Evolutionary conservation across 2,888 invertebrate genomes (phyloP), one percentile per base, ranked within the genome.

Genomic region (Ichneumoninae sp.): DNA sequence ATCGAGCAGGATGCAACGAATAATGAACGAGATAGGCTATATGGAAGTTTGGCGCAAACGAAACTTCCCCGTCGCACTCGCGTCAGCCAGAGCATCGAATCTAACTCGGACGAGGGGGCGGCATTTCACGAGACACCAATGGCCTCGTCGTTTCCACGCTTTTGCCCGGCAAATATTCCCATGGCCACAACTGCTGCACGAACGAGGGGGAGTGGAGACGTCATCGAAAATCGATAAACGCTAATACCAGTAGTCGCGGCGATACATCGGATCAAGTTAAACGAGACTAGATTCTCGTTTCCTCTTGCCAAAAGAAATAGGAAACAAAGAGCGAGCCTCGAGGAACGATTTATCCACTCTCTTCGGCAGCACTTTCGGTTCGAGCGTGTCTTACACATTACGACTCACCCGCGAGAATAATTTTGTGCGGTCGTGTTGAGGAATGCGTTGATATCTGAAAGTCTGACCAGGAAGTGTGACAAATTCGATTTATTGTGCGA

Each of bases 211-310:
- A 33, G 57, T 8, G 30, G 40, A 54, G 76, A 57, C 76, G 60
- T 60, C 72, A 82, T 82, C 72, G 79, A 79, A 72, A 82, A 82
- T 82, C 82, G 72, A 79, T 82, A 74, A 79, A 74, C 72, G 8
- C 52, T 68, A 57, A 60, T 60, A 47, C 77, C 19, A 13, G 26
- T 36, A 30, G n/a, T 44, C 30, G 5, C 33, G 50, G 13, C 57
- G 57, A 13, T 57, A 50, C 47, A 50, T 5, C 33, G 33, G 7
- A 33, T 47, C 50, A n/a, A 8, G 47, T 33, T 47, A 69, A 69
- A 26, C 44, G 26, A 30, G 47, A 26, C 68, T 19, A 10, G 50
- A 22, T 8, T 19, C 22, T 4, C 26, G 30, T 75, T 50, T 36
- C 36, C 50, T 26, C 33, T 50, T 65, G 65, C 75, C 75, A 65